Conservation (phyloP, 2,888 invertebrate species). For the Microplitis deprimator region DNA sequence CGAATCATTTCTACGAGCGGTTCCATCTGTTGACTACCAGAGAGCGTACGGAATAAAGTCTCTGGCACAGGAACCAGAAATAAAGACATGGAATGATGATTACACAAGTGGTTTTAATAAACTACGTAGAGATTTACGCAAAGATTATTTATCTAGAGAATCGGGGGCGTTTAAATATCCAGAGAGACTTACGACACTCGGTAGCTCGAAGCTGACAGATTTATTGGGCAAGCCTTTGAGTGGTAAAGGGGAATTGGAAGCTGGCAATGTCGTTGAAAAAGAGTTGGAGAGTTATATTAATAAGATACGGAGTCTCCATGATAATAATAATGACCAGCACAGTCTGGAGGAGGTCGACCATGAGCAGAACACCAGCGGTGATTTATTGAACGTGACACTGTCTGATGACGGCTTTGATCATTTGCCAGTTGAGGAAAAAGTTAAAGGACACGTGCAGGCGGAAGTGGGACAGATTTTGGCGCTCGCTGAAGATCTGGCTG, state of each 20-base stretch:
- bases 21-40: background rate
- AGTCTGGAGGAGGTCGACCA: slow-evolving; percentile 60
- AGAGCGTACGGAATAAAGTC: background rate
- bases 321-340: slow-evolving; percentile 45
- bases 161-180: slow-evolving; percentile 21
- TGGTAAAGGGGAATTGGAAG: slow-evolving; percentile 28
- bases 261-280: slow-evolving; percentile 51
- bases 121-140: background rate
- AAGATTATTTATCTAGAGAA: background rate
- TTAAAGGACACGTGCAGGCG: slow-evolving; percentile 44
- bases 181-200: background rate
- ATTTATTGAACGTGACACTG: slow-evolving; percentile 61
- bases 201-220: background rate
- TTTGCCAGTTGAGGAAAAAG: slow-evolving; percentile 46
- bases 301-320: slow-evolving; percentile 60
- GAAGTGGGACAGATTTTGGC: slow-evolving; percentile 51
- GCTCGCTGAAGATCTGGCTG: slow-evolving; percentile 54
- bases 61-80: background rate
- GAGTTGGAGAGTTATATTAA: slow-evolving; percentile 63
- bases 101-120: background rate
- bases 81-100: background rate
- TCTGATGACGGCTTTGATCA: slow-evolving; percentile 58
- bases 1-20: background rate
- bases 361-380: slow-evolving; percentile 65
- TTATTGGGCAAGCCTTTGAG: background rate